Evolutionary conservation across 2,888 invertebrate genomes (phyloP), one percentile per base, ranked within the genome.

Genomic region (Xanthostigma xanthostigma): DNA sequence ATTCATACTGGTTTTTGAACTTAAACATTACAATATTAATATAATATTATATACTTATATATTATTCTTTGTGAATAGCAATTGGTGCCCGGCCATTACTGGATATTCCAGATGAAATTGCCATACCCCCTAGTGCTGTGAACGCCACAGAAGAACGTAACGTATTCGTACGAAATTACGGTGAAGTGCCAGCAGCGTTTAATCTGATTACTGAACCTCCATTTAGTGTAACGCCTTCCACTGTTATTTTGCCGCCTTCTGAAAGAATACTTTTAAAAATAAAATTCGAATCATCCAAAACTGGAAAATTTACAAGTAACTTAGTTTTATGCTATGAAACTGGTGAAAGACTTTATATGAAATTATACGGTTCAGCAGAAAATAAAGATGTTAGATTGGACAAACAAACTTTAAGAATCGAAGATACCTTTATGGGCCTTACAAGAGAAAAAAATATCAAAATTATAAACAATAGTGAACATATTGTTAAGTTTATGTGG

Each of bases 371-470:
- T 11, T 61, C 64, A 5, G 70, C 75, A 0, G 62, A 70, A 36
- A 66, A 67, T 41, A 73, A 72, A 3, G 65, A 63, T 34, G 62
- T 81, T 43, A 62, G 65, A 47, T 56, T 81, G 11, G 73, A 76
- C 48, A 71, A 70, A 49, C 60, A 68, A 39, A 63, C 65, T 0
- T 60, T 79, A 2, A 57, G 68, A 52, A 75, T 81, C 56, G 64
- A 69, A 4, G 73, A 77, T 42, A 78, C 79, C 0, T 80, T 69
- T 55, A 70, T 78, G 48, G 75, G 74, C 5, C 65, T 80, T 62
- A 69, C 71, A 44, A 69, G 71, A 11, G 70, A 73, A 48, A 67
- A 69, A 53, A 64, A 62, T 0, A 60, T 78, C 17, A 71, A 70
- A 53, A 66, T 81, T 43, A 60, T 60, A 12, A 81, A 81, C 57